Percentiles rank a stretch among this genome's conserved stretches.
These are phyloP conservation scores for Sclerurus mexicanus DNA, from an alignment of 2,113 vertebrate genomes.

Conservation along the genomic window DNA sequence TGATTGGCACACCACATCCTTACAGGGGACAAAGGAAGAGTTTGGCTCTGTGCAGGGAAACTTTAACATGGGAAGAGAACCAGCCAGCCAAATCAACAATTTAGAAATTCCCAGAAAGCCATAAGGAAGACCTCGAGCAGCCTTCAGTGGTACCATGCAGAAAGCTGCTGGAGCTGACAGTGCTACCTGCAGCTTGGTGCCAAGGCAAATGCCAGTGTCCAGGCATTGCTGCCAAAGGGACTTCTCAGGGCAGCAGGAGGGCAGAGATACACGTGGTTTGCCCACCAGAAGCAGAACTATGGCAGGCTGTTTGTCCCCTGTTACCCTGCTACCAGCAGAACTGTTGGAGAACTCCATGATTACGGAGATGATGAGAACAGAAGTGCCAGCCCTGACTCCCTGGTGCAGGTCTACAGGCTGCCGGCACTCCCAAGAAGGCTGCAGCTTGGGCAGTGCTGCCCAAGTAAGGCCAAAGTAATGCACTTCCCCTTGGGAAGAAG, in stretches of 20 bases:
- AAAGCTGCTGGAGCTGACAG: background rate
- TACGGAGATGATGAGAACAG: background rate
- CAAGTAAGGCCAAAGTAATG: background rate
- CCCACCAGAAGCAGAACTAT: background rate
- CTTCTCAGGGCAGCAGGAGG: background rate
- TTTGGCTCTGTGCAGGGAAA: background rate
- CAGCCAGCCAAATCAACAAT: background rate
- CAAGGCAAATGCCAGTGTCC: background rate
- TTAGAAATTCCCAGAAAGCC: background rate
- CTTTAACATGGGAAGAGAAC: background rate
- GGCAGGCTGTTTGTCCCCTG: background rate
- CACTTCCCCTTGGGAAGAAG: background rate
- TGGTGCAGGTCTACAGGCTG: background rate
- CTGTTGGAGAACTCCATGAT: background rate
- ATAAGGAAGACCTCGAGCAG: background rate
- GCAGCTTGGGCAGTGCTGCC: background rate
- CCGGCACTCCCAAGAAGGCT: background rate
- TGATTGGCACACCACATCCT: background rate
- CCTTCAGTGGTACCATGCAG: background rate
- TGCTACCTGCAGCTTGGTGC: fast-evolving
- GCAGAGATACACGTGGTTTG: background rate
- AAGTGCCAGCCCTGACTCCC: background rate
- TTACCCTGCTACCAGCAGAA: background rate
- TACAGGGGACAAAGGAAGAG: background rate
- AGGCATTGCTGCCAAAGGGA: background rate